Conservation (phyloP, 2,888 invertebrate genomes). For the Lasioglossum oenotherae region DNA sequence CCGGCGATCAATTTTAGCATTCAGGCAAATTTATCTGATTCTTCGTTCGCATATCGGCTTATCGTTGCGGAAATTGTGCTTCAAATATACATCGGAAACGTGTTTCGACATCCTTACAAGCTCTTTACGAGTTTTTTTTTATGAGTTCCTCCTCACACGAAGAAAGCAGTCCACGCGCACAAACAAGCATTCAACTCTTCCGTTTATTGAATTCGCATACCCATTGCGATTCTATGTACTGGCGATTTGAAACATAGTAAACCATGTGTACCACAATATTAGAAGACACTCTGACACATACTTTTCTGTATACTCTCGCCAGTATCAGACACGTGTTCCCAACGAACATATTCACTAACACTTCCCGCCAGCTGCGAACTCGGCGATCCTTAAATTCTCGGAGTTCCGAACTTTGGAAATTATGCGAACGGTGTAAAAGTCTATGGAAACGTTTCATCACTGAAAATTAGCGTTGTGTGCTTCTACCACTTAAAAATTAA, state of each 20-base stretch:
- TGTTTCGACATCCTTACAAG: conserved; percentile 60
- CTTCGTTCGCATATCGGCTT: conserved; percentile 20
- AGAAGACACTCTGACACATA: not conserved
- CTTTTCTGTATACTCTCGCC: conserved; percentile 3
- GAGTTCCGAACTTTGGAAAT: not conserved
- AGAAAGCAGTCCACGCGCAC: not conserved
- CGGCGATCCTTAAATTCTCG: not conserved
- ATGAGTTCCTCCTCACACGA: conserved; percentile 19
- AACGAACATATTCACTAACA: not conserved
- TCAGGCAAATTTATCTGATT: conserved; percentile 18
- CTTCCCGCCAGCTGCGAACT: not conserved
- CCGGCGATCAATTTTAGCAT: not conserved
- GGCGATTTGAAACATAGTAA: not conserved
- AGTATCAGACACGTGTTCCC: not conserved
- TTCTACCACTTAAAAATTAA: not conserved
- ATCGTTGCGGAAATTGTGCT: conserved; percentile 29
- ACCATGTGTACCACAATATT: not conserved
- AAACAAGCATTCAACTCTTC: not conserved
- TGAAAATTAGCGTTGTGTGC: not conserved
- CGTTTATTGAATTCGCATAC: conserved; percentile 14
- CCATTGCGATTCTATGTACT: not conserved
- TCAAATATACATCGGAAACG: conserved; percentile 42
- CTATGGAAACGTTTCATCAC: not conserved
- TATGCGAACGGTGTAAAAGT: not conserved
- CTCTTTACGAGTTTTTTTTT: conserved; percentile 50